Conservation (phyloP, 2,888 invertebrate genomes). For the Argynnis bischoffii region DNA sequence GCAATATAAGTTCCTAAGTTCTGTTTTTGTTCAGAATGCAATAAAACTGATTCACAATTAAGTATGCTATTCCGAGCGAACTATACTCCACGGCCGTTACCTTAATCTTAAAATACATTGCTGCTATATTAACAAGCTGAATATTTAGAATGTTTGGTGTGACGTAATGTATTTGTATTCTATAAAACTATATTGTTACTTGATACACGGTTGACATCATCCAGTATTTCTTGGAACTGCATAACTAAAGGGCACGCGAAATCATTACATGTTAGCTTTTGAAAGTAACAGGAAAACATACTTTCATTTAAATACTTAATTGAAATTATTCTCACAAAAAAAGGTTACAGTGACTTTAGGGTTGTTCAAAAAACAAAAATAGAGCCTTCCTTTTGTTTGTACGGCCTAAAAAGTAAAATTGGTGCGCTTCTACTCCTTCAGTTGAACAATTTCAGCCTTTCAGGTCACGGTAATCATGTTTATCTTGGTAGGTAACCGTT, state of each 20-base stretch:
- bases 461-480: conserved; percentile 21
- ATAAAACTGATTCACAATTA: conserved; percentile 45
- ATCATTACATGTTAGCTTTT: conserved; percentile 23
- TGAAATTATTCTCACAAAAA: background rate
- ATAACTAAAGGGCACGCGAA: conserved; percentile 33
- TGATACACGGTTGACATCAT: conserved; percentile 55
- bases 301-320: background rate
- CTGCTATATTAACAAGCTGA: conserved; percentile 28
- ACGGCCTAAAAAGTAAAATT: conserved; percentile 21
- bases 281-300: conserved; percentile 14
- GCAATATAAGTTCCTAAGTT: conserved; percentile 23
- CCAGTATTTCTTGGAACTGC: conserved; percentile 56
- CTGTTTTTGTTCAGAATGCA: conserved; percentile 42
- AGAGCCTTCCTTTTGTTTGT: conserved; percentile 16
- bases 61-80: conserved; percentile 22
- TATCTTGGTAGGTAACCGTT: conserved; percentile 2
- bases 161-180: conserved; percentile 39
- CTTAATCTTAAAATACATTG: conserved; percentile 41
- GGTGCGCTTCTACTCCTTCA: conserved; percentile 19
- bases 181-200: conserved; percentile 22
- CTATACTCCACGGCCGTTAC: conserved; percentile 16
- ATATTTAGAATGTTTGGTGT: conserved; percentile 16
- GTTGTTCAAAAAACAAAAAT: conserved; percentile 10
- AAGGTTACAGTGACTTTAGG: conserved; percentile 2
- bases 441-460: conserved; percentile 19